Evolutionary conservation across 2,113 vertebrate species (phyloP).

Genomic region (Pedetes capensis): DNA sequence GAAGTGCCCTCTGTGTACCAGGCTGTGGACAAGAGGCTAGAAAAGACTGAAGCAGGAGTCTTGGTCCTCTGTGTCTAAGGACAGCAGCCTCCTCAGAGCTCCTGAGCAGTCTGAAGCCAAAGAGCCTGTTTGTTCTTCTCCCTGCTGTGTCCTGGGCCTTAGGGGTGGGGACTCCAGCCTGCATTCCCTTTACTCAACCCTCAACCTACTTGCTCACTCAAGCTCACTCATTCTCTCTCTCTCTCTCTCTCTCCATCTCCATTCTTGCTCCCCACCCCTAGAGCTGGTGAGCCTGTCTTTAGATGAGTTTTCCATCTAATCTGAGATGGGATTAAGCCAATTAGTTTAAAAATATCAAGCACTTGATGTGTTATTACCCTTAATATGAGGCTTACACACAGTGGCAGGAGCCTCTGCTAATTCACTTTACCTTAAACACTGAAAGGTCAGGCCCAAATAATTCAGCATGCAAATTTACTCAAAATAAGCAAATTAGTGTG

Average conservation of each 20-base stretch:
- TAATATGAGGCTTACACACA: constrained; percentile 32
- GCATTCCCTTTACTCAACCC: neutral
- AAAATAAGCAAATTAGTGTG: constrained; percentile 41
- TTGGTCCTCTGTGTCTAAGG: neutral
- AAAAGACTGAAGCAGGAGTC: neutral
- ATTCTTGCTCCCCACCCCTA: neutral
- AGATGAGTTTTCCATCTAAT: neutral
- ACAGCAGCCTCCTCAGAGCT: neutral
- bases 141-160: too few relatives aligned
- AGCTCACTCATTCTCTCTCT: too few relatives aligned
- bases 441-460: constrained; percentile 54
- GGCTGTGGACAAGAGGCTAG: neutral
- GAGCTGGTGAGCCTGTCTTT: neutral
- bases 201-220: too few relatives aligned
- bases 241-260: neutral
- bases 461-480: constrained; percentile 46
- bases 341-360: constrained; percentile 21
- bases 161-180: neutral
- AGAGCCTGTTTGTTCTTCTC: too few relatives aligned
- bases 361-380: neutral
- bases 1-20: neutral
- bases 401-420: constrained; percentile 16
- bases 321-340: constrained; percentile 2
- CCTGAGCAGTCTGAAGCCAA: neutral
- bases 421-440: constrained; percentile 62